phyloP scores from a whole-genome alignment of 2,113 vertebrate genomes.

The Coptodon bakossiorum region DNA sequence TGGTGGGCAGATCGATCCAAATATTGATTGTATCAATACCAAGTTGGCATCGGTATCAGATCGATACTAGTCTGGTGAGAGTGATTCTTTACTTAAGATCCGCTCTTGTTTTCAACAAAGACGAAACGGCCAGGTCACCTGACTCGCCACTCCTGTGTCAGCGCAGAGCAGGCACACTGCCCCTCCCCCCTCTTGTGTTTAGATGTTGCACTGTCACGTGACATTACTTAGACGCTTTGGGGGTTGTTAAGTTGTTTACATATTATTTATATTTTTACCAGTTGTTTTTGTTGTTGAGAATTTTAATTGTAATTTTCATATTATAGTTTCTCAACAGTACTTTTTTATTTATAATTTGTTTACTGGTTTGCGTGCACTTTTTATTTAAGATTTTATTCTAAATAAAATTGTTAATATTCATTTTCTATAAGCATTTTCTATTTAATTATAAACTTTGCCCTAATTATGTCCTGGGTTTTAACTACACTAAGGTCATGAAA shows the following conservation, averaged over 20 bases:
- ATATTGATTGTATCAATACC: not conserved
- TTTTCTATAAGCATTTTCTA: not conserved
- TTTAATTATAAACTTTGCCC: not conserved
- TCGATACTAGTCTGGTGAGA: not conserved
- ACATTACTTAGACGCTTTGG: not conserved
- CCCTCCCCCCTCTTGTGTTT: not conserved
- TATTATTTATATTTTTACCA: accelerated
- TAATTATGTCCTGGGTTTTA: not conserved
- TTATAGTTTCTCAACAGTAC: not conserved
- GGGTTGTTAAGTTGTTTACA: not conserved
- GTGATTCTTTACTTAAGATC: not conserved
- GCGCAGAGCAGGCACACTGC: not conserved
- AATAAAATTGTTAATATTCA: not conserved
- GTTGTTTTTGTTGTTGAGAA: not conserved
- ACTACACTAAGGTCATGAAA: not conserved
- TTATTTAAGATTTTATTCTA: not conserved
- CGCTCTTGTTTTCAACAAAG: not conserved
- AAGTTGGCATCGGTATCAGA: accelerated
- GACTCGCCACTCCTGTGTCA: not conserved
- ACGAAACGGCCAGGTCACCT: accelerated
- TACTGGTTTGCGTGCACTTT: not conserved
- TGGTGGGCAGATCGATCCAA: accelerated
- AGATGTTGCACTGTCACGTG: not conserved
- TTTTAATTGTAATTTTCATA: not conserved
- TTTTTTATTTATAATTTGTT: accelerated